Evolutionary conservation across 2,113 vertebrate species (phyloP).

Genomic region (Saccopteryx bilineata): DNA sequence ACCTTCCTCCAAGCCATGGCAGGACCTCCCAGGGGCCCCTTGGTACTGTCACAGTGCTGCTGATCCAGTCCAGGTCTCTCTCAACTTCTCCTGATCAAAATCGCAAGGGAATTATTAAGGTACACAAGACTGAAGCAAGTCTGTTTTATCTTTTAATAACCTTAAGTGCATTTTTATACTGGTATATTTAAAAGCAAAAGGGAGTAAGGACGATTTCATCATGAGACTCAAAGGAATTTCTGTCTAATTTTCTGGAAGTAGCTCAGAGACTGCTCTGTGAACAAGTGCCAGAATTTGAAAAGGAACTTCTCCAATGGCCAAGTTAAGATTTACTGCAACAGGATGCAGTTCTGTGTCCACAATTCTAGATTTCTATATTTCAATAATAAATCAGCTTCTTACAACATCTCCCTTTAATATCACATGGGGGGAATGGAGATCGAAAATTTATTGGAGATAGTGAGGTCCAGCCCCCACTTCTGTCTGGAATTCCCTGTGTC

Average conservation of each 20-base stretch:
- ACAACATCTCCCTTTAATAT: neutral
- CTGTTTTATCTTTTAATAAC: neutral
- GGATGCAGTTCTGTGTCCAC: neutral
- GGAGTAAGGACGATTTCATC: neutral
- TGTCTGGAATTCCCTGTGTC: neutral
- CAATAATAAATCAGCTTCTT: neutral
- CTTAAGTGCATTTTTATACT: neutral
- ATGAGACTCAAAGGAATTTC: neutral
- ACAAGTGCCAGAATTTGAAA: constrained; percentile 6
- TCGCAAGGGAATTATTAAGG: neutral
- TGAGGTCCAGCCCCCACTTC: neutral
- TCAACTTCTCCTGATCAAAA: neutral
- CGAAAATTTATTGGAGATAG: neutral
- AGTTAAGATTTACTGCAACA: neutral
- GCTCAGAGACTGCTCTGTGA: neutral
- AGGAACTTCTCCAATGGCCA: neutral
- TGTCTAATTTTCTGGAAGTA: neutral
- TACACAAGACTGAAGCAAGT: neutral
- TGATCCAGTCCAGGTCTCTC: neutral
- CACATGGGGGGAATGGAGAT: neutral
- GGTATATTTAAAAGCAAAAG: neutral
- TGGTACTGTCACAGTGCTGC: neutral
- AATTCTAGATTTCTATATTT: neutral
- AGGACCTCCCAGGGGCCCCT: neutral
- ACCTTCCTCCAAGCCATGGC: neutral